A percentile compares a stretch with the other conserved stretches of the same genome.
Conservation (phyloP, 1,140 invertebrate species). For the Brachionus asplanchnoidis region DNA sequence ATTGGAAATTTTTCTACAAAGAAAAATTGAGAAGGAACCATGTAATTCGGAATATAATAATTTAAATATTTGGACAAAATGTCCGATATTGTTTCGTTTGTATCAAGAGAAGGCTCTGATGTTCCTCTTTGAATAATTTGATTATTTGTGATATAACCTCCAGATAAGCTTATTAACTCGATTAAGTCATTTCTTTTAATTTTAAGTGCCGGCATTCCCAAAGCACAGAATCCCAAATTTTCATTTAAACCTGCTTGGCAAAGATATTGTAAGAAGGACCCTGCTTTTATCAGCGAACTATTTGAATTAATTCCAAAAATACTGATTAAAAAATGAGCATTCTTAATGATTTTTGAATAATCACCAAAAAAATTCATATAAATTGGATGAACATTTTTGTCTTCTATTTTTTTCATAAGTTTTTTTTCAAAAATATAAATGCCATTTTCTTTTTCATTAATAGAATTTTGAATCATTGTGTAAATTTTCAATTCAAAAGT, state of each 20-base stretch:
- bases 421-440: not conserved
- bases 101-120: not conserved
- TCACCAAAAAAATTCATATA: not conserved
- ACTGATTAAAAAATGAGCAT: not conserved
- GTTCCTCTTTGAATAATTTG: not conserved
- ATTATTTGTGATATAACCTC: not conserved
- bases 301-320: not conserved
- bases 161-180: not conserved
- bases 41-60: not conserved
- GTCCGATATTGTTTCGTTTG: not conserved
- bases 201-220: not conserved
- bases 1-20: not conserved
- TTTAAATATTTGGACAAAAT: not conserved
- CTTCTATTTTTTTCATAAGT: not conserved
- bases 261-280: not conserved
- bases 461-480: not conserved
- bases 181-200: not conserved
- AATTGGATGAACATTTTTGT: not conserved
- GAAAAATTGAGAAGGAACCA: not conserved
- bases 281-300: not conserved
- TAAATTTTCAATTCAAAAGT: not conserved
- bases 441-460: not conserved
- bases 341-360: not conserved
- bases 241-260: not conserved
- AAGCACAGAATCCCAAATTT: not conserved